Base-by-base conservation (phyloP, 1,140 invertebrate species). In the Drosophila ananassae region DNA sequence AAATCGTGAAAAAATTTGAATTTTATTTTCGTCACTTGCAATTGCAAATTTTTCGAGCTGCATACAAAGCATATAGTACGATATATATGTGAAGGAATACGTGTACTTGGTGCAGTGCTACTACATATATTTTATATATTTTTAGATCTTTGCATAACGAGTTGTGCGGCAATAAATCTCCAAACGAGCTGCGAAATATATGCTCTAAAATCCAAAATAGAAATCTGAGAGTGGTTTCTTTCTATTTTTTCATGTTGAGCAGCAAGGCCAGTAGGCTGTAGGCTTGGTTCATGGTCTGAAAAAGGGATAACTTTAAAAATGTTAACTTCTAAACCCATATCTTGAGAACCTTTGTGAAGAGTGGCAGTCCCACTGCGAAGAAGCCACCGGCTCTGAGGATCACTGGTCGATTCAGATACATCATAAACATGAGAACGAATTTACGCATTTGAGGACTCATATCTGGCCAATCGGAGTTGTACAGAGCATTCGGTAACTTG, bases 271-370 rank as follows among this genome's bases (percentile, higher is more conserved):
- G 63, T 3, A 89, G 47, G 13, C 77, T 84, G 22, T 90, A 90
- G 12, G 85, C 74, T 48, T 90, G 85, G 44, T 90, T 90, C 17
- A 90, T 74, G 10, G 63, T 72, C 85, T 90, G 56, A 10, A 89
- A 76, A 55, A 7, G 28, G n/a, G 55, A 50, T 1, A 25, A 7
- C 44, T 37, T 37, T n/a, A 30, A 9, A 2, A 32, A 17, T 12
- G 7, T 44, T 9, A 13, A 21, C 12, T 39, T 25, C n/a, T 6
- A 0, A 2, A 22, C 5, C 22, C 2, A 2, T 41, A n/a, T 32
- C 1, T 2, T 2, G n/a, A 57, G 17, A 54, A 89, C 85, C 80
- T 90, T 90, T n/a, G 74, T 76, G 48, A 90, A 90, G 3, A 84
- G 46, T 1, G 80, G 77, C 17, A 90, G 51, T 1, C 85, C 85